Evolutionary conservation across 2,113 vertebrate genomes (phyloP).

Genomic region (Pontoporia blainvillei): DNA sequence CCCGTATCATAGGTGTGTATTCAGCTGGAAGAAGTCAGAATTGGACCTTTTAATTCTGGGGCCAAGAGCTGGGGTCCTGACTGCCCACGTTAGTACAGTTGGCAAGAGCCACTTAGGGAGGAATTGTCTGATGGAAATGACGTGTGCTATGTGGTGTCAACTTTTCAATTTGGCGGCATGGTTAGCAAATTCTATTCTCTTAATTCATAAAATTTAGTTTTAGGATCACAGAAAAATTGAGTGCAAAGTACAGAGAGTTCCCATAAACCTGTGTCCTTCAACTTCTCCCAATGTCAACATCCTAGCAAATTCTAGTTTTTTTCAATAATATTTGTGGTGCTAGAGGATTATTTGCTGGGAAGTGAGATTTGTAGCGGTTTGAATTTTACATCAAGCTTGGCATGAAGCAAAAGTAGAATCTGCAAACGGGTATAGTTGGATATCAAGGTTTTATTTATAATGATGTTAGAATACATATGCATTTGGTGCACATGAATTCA

Average conservation of each 20-base stretch:
- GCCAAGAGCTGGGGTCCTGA: not conserved
- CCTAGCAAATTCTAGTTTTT: not conserved
- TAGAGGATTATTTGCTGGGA: not conserved
- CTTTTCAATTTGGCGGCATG: not conserved
- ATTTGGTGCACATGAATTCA: not conserved
- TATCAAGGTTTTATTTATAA: not conserved
- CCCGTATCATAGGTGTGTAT: accelerated
- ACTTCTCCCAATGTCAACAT: not conserved
- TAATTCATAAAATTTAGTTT: not conserved
- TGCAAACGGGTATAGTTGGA: not conserved
- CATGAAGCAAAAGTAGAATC: not conserved
- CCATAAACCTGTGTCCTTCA: not conserved
- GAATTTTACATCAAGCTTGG: not conserved
- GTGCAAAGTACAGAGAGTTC: not conserved
- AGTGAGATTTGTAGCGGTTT: not conserved
- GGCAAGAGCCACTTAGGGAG: not conserved
- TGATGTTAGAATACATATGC: not conserved
- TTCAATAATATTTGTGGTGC: not conserved
- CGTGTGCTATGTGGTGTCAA: not conserved
- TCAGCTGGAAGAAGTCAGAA: not conserved
- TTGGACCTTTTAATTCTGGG: not conserved
- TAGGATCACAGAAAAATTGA: not conserved
- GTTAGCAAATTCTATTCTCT: not conserved
- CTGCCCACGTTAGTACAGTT: not conserved
- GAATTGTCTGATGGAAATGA: not conserved